Conservation (phyloP, 2,113 vertebrate genomes). For the Pantherophis guttatus region DNA sequence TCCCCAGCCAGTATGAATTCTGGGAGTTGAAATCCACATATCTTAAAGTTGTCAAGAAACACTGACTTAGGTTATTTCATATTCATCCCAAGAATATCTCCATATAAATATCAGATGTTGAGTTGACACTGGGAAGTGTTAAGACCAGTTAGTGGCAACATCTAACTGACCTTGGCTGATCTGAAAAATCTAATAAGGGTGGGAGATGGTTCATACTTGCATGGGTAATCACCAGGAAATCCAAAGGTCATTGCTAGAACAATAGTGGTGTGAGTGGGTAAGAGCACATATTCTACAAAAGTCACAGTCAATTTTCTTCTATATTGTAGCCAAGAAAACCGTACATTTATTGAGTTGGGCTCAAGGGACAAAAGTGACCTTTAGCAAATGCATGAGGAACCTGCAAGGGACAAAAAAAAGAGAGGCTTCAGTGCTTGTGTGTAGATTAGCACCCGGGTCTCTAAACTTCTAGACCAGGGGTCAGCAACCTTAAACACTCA, state of each 20-base stretch:
- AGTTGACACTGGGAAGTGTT: background rate
- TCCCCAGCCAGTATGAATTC: background rate
- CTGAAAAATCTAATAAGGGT: background rate
- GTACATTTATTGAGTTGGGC: background rate
- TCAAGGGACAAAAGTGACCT: background rate
- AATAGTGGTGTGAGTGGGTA: background rate
- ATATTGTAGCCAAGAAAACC: background rate
- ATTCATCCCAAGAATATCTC: background rate
- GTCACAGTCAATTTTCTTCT: background rate
- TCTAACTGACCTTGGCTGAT: background rate
- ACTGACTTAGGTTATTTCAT: background rate
- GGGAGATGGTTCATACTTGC: background rate
- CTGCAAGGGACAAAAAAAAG: background rate
- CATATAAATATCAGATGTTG: background rate
- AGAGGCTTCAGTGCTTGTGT: background rate
- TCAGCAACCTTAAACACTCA: too few species aligned
- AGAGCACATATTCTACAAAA: background rate
- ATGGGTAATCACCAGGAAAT: background rate
- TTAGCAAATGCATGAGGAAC: background rate
- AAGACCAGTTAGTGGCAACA: background rate
- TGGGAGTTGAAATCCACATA: too few species aligned
- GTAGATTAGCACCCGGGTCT: background rate
- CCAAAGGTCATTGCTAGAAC: background rate
- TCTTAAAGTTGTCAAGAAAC: too few species aligned
- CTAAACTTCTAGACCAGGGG: background rate